Conservation (phyloP, 2,888 invertebrate genomes). For the Drepanosiphum platanoidis region DNA sequence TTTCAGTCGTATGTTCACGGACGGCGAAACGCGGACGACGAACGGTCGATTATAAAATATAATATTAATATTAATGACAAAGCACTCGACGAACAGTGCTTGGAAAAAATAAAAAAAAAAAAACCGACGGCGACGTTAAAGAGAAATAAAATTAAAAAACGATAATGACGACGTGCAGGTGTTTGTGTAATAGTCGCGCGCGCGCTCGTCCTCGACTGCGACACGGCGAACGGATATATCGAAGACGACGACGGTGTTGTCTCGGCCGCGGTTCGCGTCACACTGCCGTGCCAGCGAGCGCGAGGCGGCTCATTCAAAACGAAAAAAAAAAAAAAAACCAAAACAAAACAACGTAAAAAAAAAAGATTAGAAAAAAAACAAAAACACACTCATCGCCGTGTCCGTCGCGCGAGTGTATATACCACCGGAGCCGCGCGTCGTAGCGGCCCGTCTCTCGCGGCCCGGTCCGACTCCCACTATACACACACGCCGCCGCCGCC, state of each 20-base stretch:
- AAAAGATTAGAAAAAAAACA: background rate
- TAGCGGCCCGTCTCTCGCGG: background rate
- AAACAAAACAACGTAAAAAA: no score
- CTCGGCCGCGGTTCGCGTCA: constrained; percentile 37
- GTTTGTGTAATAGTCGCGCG: background rate
- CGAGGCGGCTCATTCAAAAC: constrained; percentile 37
- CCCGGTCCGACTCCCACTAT: constrained; percentile 47
- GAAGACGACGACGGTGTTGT: background rate
- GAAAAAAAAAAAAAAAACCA: constrained; percentile 19
- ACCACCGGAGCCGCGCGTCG: background rate
- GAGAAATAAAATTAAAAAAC: no score
- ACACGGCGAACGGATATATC: background rate
- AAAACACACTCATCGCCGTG: background rate
- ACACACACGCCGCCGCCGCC: background rate
- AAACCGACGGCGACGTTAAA: no score
- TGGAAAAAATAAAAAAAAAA: no score
- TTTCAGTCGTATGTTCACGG: no score
- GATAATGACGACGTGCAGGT: no score
- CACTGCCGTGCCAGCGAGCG: constrained; percentile 23
- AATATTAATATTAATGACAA: no score
- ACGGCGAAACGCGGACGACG: background rate
- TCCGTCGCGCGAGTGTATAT: background rate
- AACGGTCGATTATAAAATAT: background rate
- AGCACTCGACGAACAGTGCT: no score
- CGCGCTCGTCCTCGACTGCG: constrained; percentile 3